Conservation (phyloP, 2,113 vertebrate species). For the Pica pica region DNA sequence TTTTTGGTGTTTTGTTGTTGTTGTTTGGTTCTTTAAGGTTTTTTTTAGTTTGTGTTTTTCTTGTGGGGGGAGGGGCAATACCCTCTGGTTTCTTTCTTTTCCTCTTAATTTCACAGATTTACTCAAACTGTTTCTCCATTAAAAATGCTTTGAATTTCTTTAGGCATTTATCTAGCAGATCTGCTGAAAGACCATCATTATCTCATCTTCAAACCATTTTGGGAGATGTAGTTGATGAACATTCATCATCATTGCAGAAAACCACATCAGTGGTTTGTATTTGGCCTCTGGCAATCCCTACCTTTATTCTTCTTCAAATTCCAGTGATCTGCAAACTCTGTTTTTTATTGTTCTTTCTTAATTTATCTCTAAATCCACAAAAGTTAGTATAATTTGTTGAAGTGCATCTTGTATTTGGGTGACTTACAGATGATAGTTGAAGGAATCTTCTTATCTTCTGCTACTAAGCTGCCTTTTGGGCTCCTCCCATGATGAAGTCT, state of each 20-base stretch:
- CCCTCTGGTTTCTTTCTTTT: neutral
- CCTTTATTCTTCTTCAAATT: neutral
- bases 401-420: neutral
- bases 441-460: neutral
- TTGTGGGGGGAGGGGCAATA: rapidly evolving
- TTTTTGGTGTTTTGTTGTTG: too few species aligned
- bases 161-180: neutral
- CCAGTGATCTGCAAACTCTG: neutral
- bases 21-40: neutral
- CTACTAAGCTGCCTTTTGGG: neutral
- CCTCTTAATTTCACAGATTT: neutral
- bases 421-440: neutral
- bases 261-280: neutral
- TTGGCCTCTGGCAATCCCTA: neutral
- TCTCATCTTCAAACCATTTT: neutral
- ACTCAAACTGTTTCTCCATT: neutral
- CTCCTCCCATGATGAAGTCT: neutral
- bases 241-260: neutral
- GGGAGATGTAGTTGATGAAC: neutral
- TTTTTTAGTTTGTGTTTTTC: neutral
- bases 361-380: neutral
- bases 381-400: neutral
- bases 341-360: neutral
- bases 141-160: neutral
- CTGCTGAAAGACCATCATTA: neutral